Conservation (phyloP, 1,140 invertebrate species). For the Dysdera silvatica region DNA sequence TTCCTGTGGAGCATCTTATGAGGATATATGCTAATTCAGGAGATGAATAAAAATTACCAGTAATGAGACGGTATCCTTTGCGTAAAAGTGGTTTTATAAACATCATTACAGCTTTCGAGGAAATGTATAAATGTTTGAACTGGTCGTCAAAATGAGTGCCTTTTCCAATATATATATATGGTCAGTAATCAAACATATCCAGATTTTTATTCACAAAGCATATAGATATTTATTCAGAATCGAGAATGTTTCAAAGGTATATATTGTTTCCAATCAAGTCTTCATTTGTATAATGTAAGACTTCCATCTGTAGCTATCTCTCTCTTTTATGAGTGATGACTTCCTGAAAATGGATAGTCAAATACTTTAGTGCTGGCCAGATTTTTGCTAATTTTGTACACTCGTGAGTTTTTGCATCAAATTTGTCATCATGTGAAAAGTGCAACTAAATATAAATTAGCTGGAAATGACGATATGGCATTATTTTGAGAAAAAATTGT, state of each 20-base stretch:
- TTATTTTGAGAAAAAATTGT: too few relatives aligned
- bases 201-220: neutral
- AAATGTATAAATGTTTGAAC: neutral
- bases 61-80: slow-evolving; percentile 2
- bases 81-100: slow-evolving; percentile 5
- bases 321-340: slow-evolving; percentile 4
- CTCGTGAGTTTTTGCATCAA: neutral
- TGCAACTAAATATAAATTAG: too few relatives aligned
- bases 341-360: neutral
- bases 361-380: neutral
- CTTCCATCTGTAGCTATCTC: slow-evolving; percentile 3
- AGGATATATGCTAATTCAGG: neutral
- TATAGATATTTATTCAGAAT: slow-evolving; percentile 11
- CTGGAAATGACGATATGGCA: too few relatives aligned
- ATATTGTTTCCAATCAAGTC: slow-evolving; percentile 5
- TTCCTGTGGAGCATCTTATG: neutral
- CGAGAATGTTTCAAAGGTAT: slow-evolving; percentile 5
- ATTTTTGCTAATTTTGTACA: slow-evolving; percentile 1
- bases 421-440: too few relatives aligned
- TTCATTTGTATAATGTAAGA: neutral
- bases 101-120: neutral
- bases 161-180: slow-evolving; percentile 7
- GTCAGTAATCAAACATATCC: slow-evolving; percentile 7
- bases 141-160: neutral
- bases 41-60: neutral